Evolutionary conservation across 2,797 vertebrate species (phyloP).

Genomic region (Hippocampus kuda): DNA sequence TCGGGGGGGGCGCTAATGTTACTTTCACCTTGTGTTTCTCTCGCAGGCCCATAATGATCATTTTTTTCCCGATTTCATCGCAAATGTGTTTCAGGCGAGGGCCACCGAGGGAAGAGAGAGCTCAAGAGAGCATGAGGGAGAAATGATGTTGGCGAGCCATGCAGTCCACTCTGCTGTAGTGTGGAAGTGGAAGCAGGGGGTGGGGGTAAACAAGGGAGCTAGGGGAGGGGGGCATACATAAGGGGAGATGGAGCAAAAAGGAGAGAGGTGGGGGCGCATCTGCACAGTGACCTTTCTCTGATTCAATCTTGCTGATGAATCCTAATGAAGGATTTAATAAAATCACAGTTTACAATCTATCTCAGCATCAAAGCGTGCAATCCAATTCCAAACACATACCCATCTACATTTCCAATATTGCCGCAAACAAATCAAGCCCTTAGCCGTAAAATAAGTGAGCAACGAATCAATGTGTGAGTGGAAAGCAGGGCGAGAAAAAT

Average conservation of each 20-base stretch:
- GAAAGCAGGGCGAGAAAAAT: constrained; percentile 39
- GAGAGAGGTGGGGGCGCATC: constrained; percentile 63
- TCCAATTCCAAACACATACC: constrained; percentile 69
- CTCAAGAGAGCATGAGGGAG: constrained; percentile 17
- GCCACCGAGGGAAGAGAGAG: constrained; percentile 26
- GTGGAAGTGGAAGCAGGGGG: constrained; percentile 12
- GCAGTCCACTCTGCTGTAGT: constrained; percentile 22
- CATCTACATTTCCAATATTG: constrained; percentile 66
- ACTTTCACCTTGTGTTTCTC: constrained; percentile 75
- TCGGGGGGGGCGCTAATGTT: constrained; percentile 55
- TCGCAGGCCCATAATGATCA: constrained; percentile 68
- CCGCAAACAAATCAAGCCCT: constrained; percentile 51
- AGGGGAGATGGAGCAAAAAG: constrained; percentile 34
- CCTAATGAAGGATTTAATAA: constrained; percentile 83
- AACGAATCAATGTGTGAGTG: constrained; percentile 27
- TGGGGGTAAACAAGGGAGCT: constrained; percentile 21
- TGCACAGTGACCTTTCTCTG: constrained; percentile 84
- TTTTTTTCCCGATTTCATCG: constrained; percentile 76
- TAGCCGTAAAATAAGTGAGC: constrained; percentile 37
- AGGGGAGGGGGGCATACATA: constrained; percentile 25
- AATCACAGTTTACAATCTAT: constrained; percentile 80
- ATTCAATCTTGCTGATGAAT: constrained; percentile 80
- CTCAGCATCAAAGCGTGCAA: constrained; percentile 77
- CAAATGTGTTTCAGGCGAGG: constrained; percentile 74
- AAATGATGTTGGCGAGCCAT: constrained; percentile 32